Base-by-base conservation (phyloP, 2,113 vertebrate species). In the Chroicocephalus ridibundus region DNA sequence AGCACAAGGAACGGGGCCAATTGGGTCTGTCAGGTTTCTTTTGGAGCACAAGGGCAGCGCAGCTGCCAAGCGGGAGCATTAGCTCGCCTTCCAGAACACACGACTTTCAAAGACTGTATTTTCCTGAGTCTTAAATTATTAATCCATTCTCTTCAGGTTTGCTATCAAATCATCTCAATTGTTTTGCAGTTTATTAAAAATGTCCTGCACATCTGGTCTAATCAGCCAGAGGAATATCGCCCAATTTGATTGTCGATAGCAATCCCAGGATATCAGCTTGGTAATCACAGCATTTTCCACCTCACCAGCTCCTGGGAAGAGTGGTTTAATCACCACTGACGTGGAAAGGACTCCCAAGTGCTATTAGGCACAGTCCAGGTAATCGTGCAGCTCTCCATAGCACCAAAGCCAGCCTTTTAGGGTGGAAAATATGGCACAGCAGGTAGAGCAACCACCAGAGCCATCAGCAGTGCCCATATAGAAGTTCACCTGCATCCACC, bases 41-140 rank as follows among this genome's bases (percentile, higher is more conserved):
- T 27, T 58, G 57, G 38, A 90, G 61, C 46, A 21, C 27, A 20
- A 36, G 31, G 40, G 17, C n/a, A 82, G 34, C 77, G 13, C 3
- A 2, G 26, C 69, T 25, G 15, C 74, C 0, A 0, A 49, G 51
- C 1, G 1, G 71, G 31, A 93, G 13, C 5, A 0, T 57, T 5
- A 18, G 3, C 13, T 22, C 2, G 1, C 15, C 66, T 93, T 65
- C 40, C 38, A 57, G 27, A 82, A 54, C 0, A 40, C 18, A 13
- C 4, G 19, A 22, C 47, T 90, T 38, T 5, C 58, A 44, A 80
- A 77, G 10, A 7, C 29, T 2, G 0, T 15, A 15, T 54, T 89
- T 62, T 19, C 74, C 42, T 8, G 15, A 54, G 24, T 31, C 64
- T 79, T 38, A 14, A 61, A 24, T 46, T 78, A 86, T 65, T 31